Evolutionary conservation across 2,797 vertebrate genomes (phyloP), one percentile per base, ranked within the genome.

Genomic region (Cheirogaleus major): DNA sequence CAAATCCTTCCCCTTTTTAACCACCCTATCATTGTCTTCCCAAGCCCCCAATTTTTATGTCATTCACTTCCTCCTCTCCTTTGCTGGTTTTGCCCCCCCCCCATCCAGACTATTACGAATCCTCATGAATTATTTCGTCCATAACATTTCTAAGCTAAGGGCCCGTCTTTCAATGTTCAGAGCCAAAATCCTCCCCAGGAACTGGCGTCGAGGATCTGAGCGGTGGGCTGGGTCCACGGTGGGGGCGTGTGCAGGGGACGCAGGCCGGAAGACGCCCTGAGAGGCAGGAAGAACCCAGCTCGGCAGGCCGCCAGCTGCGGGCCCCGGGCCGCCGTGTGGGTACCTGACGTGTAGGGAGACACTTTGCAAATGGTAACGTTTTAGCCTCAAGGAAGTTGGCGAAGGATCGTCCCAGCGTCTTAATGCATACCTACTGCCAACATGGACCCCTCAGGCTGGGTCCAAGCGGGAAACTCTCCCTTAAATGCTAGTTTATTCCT

Each of bases 11-110:
- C 88, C 72, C 25, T 20, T 38, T 43, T 23, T 17, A 17, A 27
- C 59, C 92, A 35, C 89, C 80, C 88, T 11, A 15, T 92, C 96
- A 82, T 69, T 84, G 79, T 91, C 78, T 63, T 32, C 78, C 91
- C 88, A 69, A 32, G 5, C 50, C 78, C 89, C 88, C 93, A 55
- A 25, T 87, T 79, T 84, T 41, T 17, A 10, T 82, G 91, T 80
- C 95, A 25, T 25, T 63, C 65, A 3, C n/a, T 52, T 69, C 89
- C 89, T 78, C 55, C 25, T 35, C 75, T 30, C 23, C 83, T 52
- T 14, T 5, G 35, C 59, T 50, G 79, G 69, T 55, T 69, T 50
- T 14, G 90, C 45, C 14, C 48, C 81, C 32, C 22, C 3, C 2
- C 18, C 38, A 0, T 27, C 52, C 13, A 5, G 57, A 22, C 87